Evolutionary conservation across 2,113 vertebrate genomes (phyloP).

Genomic region (Actinemys pallida): DNA sequence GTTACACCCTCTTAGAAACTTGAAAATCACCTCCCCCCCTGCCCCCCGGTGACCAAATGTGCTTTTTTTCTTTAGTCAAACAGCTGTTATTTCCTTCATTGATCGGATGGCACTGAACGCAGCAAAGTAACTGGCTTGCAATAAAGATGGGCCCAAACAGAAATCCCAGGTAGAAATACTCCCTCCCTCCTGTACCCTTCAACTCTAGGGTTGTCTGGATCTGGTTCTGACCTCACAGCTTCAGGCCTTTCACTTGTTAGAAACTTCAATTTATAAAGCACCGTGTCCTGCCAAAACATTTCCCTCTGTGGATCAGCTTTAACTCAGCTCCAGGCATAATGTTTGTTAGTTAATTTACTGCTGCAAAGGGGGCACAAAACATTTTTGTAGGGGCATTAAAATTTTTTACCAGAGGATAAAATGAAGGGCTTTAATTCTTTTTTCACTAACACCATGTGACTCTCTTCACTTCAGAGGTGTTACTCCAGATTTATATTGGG

Average conservation of each 20-base stretch:
- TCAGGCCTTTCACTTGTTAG: background rate
- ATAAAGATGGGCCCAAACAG: background rate
- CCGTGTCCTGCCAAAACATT: background rate
- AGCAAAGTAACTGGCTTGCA: background rate
- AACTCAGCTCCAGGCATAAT: fast-evolving
- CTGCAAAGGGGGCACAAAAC: background rate
- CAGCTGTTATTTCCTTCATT: background rate
- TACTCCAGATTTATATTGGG: background rate
- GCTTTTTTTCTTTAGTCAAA: background rate
- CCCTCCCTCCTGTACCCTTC: fast-evolving
- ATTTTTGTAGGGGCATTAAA: background rate
- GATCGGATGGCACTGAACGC: background rate
- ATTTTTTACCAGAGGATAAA: conserved; percentile 7
- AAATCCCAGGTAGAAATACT: background rate
- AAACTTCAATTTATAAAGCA: background rate
- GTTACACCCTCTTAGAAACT: background rate
- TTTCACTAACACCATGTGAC: conserved; percentile 9
- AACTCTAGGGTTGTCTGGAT: background rate
- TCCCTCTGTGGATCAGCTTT: background rate
- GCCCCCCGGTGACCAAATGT: background rate
- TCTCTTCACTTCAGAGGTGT: background rate
- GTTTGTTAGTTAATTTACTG: conserved; percentile 8
- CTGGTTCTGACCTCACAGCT: background rate
- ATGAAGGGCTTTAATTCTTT: conserved; percentile 33
- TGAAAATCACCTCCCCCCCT: background rate